These are phyloP conservation scores for Ceratina calcarata DNA, from an alignment of 1,140 invertebrate species.

Conservation along the genomic window DNA sequence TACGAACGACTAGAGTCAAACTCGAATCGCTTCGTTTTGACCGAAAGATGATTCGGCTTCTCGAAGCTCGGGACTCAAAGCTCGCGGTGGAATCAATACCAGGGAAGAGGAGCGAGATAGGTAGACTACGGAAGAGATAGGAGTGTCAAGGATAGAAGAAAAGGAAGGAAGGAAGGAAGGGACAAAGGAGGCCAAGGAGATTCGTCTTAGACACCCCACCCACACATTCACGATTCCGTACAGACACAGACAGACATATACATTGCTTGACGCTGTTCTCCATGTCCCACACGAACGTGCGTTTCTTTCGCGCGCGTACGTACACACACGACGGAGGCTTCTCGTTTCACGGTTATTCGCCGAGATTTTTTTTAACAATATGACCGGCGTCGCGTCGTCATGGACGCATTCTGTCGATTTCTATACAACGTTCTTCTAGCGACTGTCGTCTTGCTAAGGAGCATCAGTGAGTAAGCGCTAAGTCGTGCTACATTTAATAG, in stretches of 20 bases:
- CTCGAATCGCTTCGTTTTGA: slow-evolving; percentile 29
- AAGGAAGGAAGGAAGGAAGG: slow-evolving; percentile 51
- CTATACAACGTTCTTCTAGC: slow-evolving; percentile 67
- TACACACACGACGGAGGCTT: not conserved
- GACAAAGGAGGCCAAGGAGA: slow-evolving; percentile 71
- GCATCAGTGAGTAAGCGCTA: slow-evolving; percentile 70
- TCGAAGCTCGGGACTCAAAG: slow-evolving; percentile 38
- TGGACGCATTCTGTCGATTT: slow-evolving; percentile 67
- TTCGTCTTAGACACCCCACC: slow-evolving; percentile 58
- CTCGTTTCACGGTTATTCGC: slow-evolving; percentile 46
- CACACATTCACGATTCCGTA: not conserved
- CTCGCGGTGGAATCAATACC: slow-evolving; percentile 56
- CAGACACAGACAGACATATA: slow-evolving; percentile 19
- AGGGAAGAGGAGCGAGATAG: slow-evolving; percentile 35
- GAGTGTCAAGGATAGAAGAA: slow-evolving; percentile 49
- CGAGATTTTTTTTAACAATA: slow-evolving; percentile 58
- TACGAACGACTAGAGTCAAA: not conserved
- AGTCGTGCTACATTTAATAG: not conserved
- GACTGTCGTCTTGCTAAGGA: slow-evolving; percentile 65
- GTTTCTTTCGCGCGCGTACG: not conserved
- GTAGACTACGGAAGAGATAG: slow-evolving; percentile 51
- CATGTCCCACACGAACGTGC: not conserved
- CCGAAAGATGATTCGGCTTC: slow-evolving; percentile 38
- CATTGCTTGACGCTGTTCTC: slow-evolving; percentile 15
- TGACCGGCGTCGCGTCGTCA: slow-evolving; percentile 62